A percentile compares a stretch with the other conserved stretches of the same genome.
Conservation (phyloP, 2,113 vertebrate species). For the Myotis lucifugus region DNA sequence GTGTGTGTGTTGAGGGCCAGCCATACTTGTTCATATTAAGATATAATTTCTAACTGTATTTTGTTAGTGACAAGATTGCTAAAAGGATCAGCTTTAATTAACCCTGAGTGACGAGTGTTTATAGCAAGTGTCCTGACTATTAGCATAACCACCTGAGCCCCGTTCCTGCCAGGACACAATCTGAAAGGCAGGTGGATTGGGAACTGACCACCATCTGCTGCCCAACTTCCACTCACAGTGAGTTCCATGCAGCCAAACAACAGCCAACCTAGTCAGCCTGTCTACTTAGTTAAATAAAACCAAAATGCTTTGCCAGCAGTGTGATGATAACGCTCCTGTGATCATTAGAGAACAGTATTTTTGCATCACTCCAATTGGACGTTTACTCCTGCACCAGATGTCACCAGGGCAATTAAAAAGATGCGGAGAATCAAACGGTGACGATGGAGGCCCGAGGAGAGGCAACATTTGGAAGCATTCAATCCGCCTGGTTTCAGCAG, state of each 20-base stretch:
- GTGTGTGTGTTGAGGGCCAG: background rate
- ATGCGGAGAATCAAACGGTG: background rate
- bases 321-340: background rate
- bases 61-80: background rate
- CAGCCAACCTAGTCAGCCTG: background rate
- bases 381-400: background rate
- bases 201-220: background rate
- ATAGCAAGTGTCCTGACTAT: background rate
- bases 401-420: background rate
- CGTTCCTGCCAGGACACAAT: background rate
- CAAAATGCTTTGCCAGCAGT: conserved; percentile 4
- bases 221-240: background rate
- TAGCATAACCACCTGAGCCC: background rate
- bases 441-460: background rate
- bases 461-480: background rate
- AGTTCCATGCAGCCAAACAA: background rate
- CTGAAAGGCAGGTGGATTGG: background rate
- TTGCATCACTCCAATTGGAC: background rate
- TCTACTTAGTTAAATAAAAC: conserved; percentile 61
- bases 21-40: background rate
- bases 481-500: background rate
- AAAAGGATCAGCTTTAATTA: background rate
- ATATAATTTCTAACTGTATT: background rate
- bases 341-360: background rate
- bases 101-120: background rate